Conservation (phyloP, 2,113 vertebrate species). For the Oreotrochilus melanogaster region DNA sequence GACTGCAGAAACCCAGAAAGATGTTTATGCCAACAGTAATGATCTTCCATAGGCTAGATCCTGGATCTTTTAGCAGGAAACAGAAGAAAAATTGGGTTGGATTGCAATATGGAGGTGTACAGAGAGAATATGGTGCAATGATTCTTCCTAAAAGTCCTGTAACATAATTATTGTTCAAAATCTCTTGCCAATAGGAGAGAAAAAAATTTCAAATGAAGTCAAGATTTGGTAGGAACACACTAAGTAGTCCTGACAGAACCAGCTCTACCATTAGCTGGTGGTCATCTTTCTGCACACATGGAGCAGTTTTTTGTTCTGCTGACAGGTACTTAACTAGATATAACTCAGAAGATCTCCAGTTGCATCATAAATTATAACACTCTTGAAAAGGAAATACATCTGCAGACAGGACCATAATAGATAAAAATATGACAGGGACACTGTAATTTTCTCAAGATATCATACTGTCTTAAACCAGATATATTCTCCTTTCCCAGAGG, state of each 20-base stretch:
- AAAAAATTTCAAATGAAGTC: rapidly evolving
- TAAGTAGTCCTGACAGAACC: background rate
- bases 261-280: background rate
- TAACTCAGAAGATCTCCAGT: background rate
- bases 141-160: background rate
- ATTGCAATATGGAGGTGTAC: background rate
- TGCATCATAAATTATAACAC: slow-evolving; percentile 25
- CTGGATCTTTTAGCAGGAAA: background rate
- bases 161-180: background rate
- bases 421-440: slow-evolving; percentile 33
- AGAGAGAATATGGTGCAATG: background rate
- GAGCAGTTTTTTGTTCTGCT: background rate
- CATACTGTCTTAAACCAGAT: slow-evolving; percentile 50
- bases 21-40: background rate
- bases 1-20: background rate
- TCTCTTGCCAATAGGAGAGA: background rate
- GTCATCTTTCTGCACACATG: background rate
- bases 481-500: slow-evolving; percentile 47
- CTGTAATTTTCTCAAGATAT: slow-evolving; percentile 57
- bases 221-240: background rate
- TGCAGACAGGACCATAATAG: slow-evolving; percentile 21
- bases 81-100: background rate
- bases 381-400: slow-evolving; percentile 37
- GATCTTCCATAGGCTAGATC: background rate
- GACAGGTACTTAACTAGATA: background rate